A percentile compares a stretch with the other conserved stretches of the same genome.
Conservation (phyloP, 2,888 invertebrate species). For the Didymodactylos carnosus region DNA sequence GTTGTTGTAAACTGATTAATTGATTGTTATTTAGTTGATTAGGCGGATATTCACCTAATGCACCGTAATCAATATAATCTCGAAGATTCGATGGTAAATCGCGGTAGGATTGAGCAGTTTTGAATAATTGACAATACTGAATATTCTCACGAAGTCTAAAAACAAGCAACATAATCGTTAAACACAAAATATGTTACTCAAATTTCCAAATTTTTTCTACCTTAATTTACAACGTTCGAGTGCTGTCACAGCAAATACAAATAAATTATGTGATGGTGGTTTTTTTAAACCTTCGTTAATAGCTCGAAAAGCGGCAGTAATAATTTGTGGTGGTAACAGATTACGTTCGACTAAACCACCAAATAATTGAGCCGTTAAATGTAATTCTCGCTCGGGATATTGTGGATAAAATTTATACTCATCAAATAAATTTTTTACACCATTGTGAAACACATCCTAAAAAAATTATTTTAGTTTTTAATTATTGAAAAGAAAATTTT, state of each 20-base stretch:
- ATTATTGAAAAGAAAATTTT: constrained; percentile 7
- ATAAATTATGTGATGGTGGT: constrained; percentile 80
- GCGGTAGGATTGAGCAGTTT: constrained; percentile 66
- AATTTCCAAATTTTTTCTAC: constrained; percentile 16
- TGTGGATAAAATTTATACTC: constrained; percentile 96
- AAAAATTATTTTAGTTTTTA: constrained; percentile 12
- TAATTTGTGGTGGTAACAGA: not conserved
- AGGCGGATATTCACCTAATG: constrained; percentile 70
- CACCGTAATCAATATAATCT: constrained; percentile 71
- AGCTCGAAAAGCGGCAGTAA: constrained; percentile 42
- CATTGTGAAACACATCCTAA: constrained; percentile 60
- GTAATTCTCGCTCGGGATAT: constrained; percentile 89
- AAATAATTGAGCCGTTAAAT: constrained; percentile 87
- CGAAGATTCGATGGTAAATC: constrained; percentile 72
- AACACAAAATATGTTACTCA: not conserved
- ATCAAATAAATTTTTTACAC: constrained; percentile 87
- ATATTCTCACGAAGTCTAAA: not conserved
- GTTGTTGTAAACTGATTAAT: not conserved
- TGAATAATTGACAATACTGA: constrained; percentile 36
- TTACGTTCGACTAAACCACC: constrained; percentile 72
- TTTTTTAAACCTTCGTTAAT: constrained; percentile 80
- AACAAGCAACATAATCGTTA: not conserved
- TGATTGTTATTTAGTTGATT: constrained; percentile 41
- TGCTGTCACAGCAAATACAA: constrained; percentile 85
- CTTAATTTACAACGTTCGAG: constrained; percentile 65